Base-by-base conservation (phyloP, 2,113 vertebrate species). In the Sardina pilchardus region DNA sequence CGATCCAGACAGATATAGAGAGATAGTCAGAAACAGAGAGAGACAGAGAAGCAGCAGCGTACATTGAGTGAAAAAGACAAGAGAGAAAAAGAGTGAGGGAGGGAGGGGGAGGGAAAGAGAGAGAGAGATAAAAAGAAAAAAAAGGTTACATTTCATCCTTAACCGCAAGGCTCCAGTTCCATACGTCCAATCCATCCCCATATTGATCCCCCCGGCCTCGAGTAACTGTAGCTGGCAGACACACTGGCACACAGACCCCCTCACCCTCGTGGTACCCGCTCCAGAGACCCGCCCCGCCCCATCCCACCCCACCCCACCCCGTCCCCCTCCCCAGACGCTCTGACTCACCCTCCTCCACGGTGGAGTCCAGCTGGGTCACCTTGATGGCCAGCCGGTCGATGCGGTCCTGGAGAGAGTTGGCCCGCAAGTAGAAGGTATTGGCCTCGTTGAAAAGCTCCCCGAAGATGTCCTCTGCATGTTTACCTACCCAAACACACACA, bases 391-490 rank as follows among this genome's bases (percentile, higher is more conserved):
- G 97, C 59, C 98, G 96, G 95, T 99, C 98, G 53, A 99, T 98
- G 91, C 98, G 97, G 93, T 99, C 98, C 96, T 99, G 98, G 86
- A 99, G 97, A 88, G 97, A 99, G 94, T 97, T 99, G 91, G 98
- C 97, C 89, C 98, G 96, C 94, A 99, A 94, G 93, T 98, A 99
- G 94, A 99, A 99, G 91, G 94, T 96, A 93, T 98, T 99, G 91
- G 98, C 98, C 92, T 99, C 98, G 24, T 97, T 97, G 91, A 99
- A 99, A 90, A 99, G 92, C 93, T 99, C 98, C 26, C 98, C 97
- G 90, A 99, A 99, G 94, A 99, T 97, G 93, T 99, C 98, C 95
- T 99, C 98, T 1, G 98, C 98, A 93, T 99, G 98, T 93, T 98
- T 99, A 95, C 98, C 98, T 99, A 85, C 21, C 80, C 83, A 78